Evolutionary conservation across 2,888 invertebrate genomes (phyloP).

Genomic region (Panzeria rudis): DNA sequence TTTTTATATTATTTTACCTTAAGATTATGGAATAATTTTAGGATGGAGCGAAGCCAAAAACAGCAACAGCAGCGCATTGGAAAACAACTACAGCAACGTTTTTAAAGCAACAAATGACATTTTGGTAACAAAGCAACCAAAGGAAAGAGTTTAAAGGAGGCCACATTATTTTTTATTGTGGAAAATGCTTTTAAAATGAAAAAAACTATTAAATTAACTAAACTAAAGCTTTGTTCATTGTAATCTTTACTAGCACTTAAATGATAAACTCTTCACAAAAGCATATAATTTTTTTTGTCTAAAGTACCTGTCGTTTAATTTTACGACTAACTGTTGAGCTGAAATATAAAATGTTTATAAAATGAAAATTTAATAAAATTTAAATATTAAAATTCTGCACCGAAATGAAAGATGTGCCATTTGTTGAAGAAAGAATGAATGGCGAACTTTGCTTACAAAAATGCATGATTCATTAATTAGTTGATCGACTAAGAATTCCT

Average conservation of each 20-base stretch:
- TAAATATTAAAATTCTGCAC: slow-evolving; percentile 30
- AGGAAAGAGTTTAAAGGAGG: background rate
- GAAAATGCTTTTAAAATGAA: slow-evolving; percentile 5
- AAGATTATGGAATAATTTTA: slow-evolving; percentile 76
- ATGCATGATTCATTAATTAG: background rate
- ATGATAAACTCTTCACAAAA: background rate
- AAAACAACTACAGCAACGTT: background rate
- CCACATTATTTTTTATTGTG: background rate
- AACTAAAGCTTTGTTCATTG: slow-evolving; percentile 3
- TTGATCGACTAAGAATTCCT: too few species aligned
- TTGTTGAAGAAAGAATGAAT: background rate
- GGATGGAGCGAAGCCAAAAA: slow-evolving; percentile 56
- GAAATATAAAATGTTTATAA: slow-evolving; percentile 13
- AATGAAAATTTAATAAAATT: slow-evolving; percentile 50
- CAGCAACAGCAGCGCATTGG: slow-evolving; percentile 7
- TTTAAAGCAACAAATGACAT: slow-evolving; percentile 48
- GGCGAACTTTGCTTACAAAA: background rate
- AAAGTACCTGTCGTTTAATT: slow-evolving; percentile 36
- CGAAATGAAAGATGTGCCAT: slow-evolving; percentile 15
- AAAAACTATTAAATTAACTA: slow-evolving; percentile 25
- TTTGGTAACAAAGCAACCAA: background rate
- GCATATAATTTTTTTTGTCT: background rate
- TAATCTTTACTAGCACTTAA: slow-evolving; percentile 28
- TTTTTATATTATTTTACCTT: slow-evolving; percentile 85
- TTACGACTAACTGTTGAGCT: slow-evolving; percentile 43